These are phyloP conservation scores for Benthosema pterotum DNA, from an alignment of 2,797 vertebrate genomes.

Conservation along the genomic window DNA sequence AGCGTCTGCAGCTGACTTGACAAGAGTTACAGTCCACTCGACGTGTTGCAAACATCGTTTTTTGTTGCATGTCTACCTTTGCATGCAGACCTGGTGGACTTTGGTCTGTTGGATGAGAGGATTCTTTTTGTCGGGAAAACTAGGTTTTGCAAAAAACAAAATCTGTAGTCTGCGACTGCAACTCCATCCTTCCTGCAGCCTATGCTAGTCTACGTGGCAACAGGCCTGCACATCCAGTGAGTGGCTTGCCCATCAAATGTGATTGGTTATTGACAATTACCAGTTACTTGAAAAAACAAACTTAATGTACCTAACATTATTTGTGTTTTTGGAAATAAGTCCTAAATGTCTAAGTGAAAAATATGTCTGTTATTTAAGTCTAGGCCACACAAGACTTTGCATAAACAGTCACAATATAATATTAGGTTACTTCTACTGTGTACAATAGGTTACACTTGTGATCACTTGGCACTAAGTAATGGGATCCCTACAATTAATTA, in stretches of 20 bases:
- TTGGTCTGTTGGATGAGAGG: slow-evolving; percentile 13
- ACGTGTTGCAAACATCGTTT: not conserved
- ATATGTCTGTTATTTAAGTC: too few species aligned
- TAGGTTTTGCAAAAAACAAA: not conserved
- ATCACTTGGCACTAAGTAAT: slow-evolving; percentile 33
- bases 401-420: too few species aligned
- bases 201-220: slow-evolving; percentile 64
- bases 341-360: too few species aligned
- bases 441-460: not conserved
- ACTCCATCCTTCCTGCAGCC: slow-evolving; percentile 15
- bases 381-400: too few species aligned
- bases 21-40: not conserved
- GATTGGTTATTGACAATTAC: not conserved
- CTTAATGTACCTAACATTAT: too few species aligned
- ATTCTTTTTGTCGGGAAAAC: too few species aligned
- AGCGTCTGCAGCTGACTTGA: not conserved
- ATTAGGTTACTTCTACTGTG: too few species aligned
- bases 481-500: not conserved
- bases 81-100: slow-evolving; percentile 21
- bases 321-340: too few species aligned
- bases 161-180: not conserved
- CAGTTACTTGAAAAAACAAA: too few species aligned
- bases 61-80: slow-evolving; percentile 2
- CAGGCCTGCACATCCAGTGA: slow-evolving; percentile 46
- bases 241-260: slow-evolving; percentile 7